A percentile compares a stretch with the other conserved stretches of the same genome.
Evolutionary conservation across 1,140 invertebrate genomes (phyloP).

Genomic region (Teleopsis dalmanni): DNA sequence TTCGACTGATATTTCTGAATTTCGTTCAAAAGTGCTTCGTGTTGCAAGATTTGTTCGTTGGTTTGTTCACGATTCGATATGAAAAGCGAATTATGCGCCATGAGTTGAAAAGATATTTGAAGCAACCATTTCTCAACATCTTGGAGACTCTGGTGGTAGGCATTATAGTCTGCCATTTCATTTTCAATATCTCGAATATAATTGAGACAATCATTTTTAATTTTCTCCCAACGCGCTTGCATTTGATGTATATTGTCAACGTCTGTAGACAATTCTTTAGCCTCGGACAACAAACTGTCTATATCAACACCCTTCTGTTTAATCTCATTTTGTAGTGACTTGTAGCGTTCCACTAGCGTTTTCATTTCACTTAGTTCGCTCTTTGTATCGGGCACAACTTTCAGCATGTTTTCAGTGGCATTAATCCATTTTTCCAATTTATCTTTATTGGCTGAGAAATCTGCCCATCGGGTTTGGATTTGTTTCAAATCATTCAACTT

Average conservation of each 20-base stretch:
- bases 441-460: conserved; percentile 63
- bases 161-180: conserved; percentile 77
- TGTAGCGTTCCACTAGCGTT: conserved; percentile 77
- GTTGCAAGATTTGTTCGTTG: conserved; percentile 79
- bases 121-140: conserved; percentile 93
- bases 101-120: conserved; percentile 89
- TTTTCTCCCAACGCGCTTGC: conserved; percentile 56
- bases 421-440: conserved; percentile 64
- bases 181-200: conserved; percentile 60
- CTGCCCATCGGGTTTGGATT: conserved; percentile 69
- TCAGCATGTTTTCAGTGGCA: conserved; percentile 57
- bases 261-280: conserved; percentile 58
- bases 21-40: conserved; percentile 71
- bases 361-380: conserved; percentile 87
- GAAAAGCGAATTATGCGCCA: conserved; percentile 92
- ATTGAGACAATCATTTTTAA: conserved; percentile 53
- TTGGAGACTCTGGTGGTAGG: conserved; percentile 82
- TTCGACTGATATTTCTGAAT: conserved; percentile 78
- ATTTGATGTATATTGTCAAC: conserved; percentile 57
- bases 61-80: conserved; percentile 87
- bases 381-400: conserved; percentile 58
- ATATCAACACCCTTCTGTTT: conserved; percentile 64
- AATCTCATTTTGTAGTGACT: conserved; percentile 68
- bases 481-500: conserved; percentile 70
- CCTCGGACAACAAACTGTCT: conserved; percentile 62